Percentiles rank a stretch among this genome's conserved stretches.
These are phyloP conservation scores for Cabera pusaria DNA, from an alignment of 2,888 invertebrate species.

Conservation along the genomic window DNA sequence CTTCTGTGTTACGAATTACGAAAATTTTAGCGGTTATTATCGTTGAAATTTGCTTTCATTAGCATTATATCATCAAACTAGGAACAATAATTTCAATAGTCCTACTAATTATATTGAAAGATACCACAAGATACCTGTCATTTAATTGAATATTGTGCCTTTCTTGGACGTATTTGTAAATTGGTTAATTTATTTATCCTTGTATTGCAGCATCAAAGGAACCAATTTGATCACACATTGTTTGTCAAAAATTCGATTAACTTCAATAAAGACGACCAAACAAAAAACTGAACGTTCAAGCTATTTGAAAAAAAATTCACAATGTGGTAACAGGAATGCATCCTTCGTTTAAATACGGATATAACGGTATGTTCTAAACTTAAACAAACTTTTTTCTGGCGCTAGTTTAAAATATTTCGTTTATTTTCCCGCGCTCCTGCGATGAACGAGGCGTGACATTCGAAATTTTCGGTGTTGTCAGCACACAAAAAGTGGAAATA, in stretches of 20 bases:
- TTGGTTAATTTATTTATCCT: too few species aligned
- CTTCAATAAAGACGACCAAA: constrained; percentile 63
- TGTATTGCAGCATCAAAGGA: constrained; percentile 64
- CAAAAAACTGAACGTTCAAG: too few species aligned
- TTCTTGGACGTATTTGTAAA: too few species aligned
- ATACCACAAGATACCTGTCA: too few species aligned
- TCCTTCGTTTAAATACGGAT: constrained; percentile 63
- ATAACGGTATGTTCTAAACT: constrained; percentile 66
- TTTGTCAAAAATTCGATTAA: constrained; percentile 79
- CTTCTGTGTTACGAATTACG: constrained; percentile 57
- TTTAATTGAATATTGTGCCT: too few species aligned
- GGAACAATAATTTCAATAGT: too few species aligned
- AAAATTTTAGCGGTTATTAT: too few species aligned
- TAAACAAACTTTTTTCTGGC: constrained; percentile 67
- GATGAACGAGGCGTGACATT: constrained; percentile 81
- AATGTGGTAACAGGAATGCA: constrained; percentile 47
- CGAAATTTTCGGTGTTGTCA: constrained; percentile 69
- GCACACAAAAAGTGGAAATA: constrained; percentile 57
- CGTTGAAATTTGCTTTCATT: too few species aligned
- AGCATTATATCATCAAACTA: too few species aligned
- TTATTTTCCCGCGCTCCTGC: constrained; percentile 69
- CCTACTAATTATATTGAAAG: too few species aligned
- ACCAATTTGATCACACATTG: constrained; percentile 77
- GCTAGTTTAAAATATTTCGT: constrained; percentile 59
- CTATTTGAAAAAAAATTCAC: constrained; percentile 35